Evolutionary conservation across 2,797 vertebrate genomes (phyloP), one percentile per base, ranked within the genome.

Genomic region (Rhabdophis nuchalis): DNA sequence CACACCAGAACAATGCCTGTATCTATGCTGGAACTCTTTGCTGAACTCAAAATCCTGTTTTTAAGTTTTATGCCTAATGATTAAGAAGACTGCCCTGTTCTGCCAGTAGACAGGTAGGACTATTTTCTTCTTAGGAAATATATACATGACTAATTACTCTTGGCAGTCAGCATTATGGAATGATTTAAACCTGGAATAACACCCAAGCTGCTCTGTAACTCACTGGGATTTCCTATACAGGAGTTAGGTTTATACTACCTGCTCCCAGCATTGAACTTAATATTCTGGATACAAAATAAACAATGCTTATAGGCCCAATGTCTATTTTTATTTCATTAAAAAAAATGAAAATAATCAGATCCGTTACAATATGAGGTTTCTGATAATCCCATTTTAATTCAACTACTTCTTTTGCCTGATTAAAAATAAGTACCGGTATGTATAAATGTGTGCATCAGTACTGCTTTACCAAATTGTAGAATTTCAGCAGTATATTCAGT

Each of bases 51-150:
- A 46, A 41, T 77, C 29, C 23, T 92, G 25, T 87, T 82, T 72
- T 60, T 29, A 29, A 27, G 16, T 89, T 82, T 41, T 86, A n/a
- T n/a, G 25, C 29, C 18, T 2, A 29, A 58, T 18, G 29, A 60
- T 61, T 88, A 52, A 86, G 85, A n/a, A 88, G 72, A 85, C 57
- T 29, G 89, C 85, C 18, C 2, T 86, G 90, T 94, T 92, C 92
- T 92, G 72, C 20, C 57, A 16, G 56, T 53, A 85, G n/a, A 87
- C 46, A 41, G 54, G n/a, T n/a, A 86, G 91, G 90, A 93, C 90
- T 0, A 0, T 7, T 85, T 90, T 20, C 57, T 27, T 85, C 14
- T 93, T 36, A n/a, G 52, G 27, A 85, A 88, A 91, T 1, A 41
- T 0, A 20, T 1, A 87, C 0, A 68, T 91, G 93, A 29, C 54